A percentile compares a stretch with the other conserved stretches of the same genome.
These are phyloP conservation scores for Notechis scutatus DNA, from an alignment of 2,113 vertebrate genomes.

Conservation along the genomic window DNA sequence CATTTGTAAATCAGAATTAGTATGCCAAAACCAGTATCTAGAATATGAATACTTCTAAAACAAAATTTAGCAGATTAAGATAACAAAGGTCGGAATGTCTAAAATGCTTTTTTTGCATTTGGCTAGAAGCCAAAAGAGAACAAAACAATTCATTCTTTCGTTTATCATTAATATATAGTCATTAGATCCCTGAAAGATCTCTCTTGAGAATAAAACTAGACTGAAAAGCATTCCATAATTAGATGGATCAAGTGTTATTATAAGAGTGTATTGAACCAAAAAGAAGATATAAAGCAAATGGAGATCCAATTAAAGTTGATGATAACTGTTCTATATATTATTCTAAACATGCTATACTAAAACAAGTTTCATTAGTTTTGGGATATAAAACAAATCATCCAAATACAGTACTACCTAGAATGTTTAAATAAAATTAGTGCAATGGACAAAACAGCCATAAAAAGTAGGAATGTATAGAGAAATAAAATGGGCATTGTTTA, in stretches of 20 bases:
- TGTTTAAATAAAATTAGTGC: background rate
- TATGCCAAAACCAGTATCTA: background rate
- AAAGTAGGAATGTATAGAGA: background rate
- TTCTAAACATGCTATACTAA: background rate
- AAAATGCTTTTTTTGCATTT: slow-evolving; percentile 34
- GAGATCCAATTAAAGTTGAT: slow-evolving; percentile 1
- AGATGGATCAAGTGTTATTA: slow-evolving; percentile 44
- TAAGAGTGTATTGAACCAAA: slow-evolving; percentile 30
- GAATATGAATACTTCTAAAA: background rate
- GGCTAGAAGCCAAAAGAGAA: slow-evolving; percentile 30
- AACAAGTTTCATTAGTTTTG: background rate
- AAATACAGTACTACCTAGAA: background rate
- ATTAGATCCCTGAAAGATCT: slow-evolving; percentile 43
- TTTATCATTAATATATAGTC: slow-evolving; percentile 49
- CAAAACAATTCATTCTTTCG: slow-evolving; percentile 13
- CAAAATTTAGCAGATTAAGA: slow-evolving; percentile 21
- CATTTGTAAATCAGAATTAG: background rate
- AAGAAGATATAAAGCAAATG: background rate
- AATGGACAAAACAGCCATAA: slow-evolving; percentile 23
- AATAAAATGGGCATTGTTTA: background rate
- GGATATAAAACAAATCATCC: background rate
- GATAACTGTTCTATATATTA: background rate
- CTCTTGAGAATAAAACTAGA: background rate
- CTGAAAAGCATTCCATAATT: slow-evolving; percentile 36
- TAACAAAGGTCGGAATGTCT: slow-evolving; percentile 45